Evolutionary conservation across 2,888 invertebrate genomes (phyloP), one percentile per base, ranked within the genome.

Genomic region (Asteroscopus sphinx): DNA sequence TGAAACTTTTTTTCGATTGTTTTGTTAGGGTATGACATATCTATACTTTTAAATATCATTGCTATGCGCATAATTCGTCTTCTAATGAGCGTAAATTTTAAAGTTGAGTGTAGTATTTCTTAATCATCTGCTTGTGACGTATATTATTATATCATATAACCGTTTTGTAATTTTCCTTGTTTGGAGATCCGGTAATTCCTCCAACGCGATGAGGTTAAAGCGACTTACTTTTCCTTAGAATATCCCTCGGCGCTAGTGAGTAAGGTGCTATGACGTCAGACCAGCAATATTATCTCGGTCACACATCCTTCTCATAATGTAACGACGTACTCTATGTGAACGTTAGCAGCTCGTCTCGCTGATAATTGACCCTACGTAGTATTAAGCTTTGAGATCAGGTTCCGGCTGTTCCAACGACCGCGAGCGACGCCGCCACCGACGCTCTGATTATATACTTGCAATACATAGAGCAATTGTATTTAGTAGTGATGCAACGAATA

Each of bases 281-380:
- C 42, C 57, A 58, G 36, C 44, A 35, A 32, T 60, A 72, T 73
- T 58, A 69, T 76, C 65, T 67, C 58, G 71, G 69, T 67, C 74
- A 71, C 72, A 67, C 49, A 82, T 84, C 80, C 82, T 83, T 76
- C 65, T 81, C 54, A 68, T 74, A 71, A 70, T 71, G 68, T 73
- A 53, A 47, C 49, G 68, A 73, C 55, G 55, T 56, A 67, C 61
- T 72, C 60, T 48, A 60, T 66, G 54, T 53, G 52, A 69, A 67
- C 52, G 39, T 41, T 69, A 36, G 45, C 52, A 32, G 42, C 52
- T 57, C 46, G 46, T 67, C 58, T 60, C 16, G 36, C 44, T 53
- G 47, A 62, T 71, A 68, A 58, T 61, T 40, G 56, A 46, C 47
- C 65, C 45, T 54, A 58, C 57, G 53, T 52, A 51, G 58, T 52